Percentiles rank a stretch among this genome's conserved stretches.
Conservation (phyloP, 2,797 vertebrate genomes). For the Spheniscus humboldti region DNA sequence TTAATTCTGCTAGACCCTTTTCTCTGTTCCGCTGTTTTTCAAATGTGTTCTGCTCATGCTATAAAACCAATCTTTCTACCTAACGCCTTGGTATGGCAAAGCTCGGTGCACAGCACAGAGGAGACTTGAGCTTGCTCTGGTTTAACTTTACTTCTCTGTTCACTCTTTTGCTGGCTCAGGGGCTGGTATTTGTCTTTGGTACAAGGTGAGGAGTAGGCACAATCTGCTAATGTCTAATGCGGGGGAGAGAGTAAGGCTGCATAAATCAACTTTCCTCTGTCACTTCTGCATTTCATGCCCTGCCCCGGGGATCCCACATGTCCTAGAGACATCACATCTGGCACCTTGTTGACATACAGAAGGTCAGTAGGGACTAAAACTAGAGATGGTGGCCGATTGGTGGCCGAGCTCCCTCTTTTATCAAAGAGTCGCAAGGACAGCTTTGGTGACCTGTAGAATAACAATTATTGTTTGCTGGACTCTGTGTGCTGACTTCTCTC, state of each 20-base stretch:
- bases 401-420: neutral
- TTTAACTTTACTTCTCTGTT: neutral
- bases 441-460: neutral
- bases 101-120: neutral
- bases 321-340: neutral
- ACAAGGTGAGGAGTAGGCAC: neutral
- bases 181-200: slow-evolving; percentile 26
- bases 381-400: neutral
- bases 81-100: neutral
- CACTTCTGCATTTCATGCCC: neutral
- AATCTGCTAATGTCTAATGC: neutral
- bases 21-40: neutral
- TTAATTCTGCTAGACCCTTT: neutral
- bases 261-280: slow-evolving; percentile 20
- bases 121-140: neutral
- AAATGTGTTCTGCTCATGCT: neutral
- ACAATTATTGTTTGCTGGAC: neutral
- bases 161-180: neutral
- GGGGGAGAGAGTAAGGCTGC: neutral
- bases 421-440: neutral
- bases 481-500: slow-evolving; percentile 2
- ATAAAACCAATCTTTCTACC: neutral
- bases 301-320: neutral
- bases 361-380: slow-evolving; percentile 9
- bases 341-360: neutral